Conservation (phyloP, 2,888 invertebrate species). For the Amphipoea oculea region DNA sequence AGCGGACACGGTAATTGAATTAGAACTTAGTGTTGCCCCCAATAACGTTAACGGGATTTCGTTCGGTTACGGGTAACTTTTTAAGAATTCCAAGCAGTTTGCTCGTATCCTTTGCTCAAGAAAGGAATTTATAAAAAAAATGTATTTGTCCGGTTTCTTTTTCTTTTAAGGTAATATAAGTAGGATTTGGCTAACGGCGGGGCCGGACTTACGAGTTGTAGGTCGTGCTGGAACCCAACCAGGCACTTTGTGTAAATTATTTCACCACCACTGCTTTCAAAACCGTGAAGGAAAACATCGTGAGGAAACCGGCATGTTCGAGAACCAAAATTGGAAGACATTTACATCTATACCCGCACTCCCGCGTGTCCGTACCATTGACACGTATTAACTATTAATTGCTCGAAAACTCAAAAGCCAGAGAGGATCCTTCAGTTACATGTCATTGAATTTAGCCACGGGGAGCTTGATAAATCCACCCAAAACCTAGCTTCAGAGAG, state of each 20-base stretch:
- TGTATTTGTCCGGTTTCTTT: constrained; percentile 15
- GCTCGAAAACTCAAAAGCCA: constrained; percentile 2
- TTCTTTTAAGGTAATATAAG: constrained; percentile 1
- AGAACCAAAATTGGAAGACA: neutral
- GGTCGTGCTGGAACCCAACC: too few relatives aligned
- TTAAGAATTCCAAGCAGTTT: constrained; percentile 56
- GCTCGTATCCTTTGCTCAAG: constrained; percentile 24
- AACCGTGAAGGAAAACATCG: neutral
- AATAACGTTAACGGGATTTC: constrained; percentile 83
- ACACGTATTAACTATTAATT: neutral
- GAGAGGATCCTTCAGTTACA: neutral
- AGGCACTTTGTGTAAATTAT: neutral
- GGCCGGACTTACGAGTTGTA: too few relatives aligned
- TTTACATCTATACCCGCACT: neutral
- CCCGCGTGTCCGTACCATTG: neutral
- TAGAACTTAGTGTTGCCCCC: constrained; percentile 82
- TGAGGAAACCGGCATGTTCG: neutral
- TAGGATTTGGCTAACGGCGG: neutral
- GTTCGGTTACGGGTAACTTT: constrained; percentile 67
- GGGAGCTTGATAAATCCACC: constrained; percentile 27
- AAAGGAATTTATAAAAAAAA: neutral
- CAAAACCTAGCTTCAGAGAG: constrained; percentile 7
- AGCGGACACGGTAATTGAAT: constrained; percentile 80
- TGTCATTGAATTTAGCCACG: constrained; percentile 13
- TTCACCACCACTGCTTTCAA: neutral